Base-by-base conservation (phyloP, 2,888 invertebrate species). In the Meteorus cinctellus region DNA sequence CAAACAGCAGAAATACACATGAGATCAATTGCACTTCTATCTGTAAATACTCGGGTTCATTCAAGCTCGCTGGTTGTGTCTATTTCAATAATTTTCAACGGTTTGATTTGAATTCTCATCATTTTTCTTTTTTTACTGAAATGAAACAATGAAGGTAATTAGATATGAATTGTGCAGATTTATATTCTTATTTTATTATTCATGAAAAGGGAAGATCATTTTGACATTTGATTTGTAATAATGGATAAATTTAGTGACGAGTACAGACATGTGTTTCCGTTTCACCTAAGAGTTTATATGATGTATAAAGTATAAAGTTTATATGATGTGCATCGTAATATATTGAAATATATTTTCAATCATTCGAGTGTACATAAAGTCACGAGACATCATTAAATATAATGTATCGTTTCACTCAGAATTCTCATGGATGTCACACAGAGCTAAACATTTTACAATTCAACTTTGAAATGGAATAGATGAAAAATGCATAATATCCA, bases 21-120 rank as follows among this genome's bases (percentile, higher is more conserved):
- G 51, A 63, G 48, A 45, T 63, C 48, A 10, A 41, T 41, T 41
- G 63, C 31, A 63, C 45, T 12, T 51, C 29, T 51, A 36, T 45
- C 27, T 24, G 4, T 19, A 34, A 27, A 45, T 66, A 36, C 19
- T 29, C 19, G 29, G 19, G 45, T 45, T 45, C 51, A 31, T 31
- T 27, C 60, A 62, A 59, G 36, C n/a, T 45, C 16, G 8, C 8
- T 34, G 12, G 12, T 10, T 2, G 34, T 45, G 41, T 19, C 8
- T 41, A n/a, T 12, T 36, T 19, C 19, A 65, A 36, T 65, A 5
- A 19, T 6, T 19, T 65, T 65, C 19, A 36, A 36, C 3, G 24
- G n/a, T 19, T n/a, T 19, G 19, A 19, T 36, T 65, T 34, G 34
- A 34, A 34, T 34, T 41, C 8, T 12, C 41, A 10, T 41, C 12